phyloP scores from a whole-genome alignment of 92 coral and sea anemone genomes.

The Scolanthus callimorphus region DNA sequence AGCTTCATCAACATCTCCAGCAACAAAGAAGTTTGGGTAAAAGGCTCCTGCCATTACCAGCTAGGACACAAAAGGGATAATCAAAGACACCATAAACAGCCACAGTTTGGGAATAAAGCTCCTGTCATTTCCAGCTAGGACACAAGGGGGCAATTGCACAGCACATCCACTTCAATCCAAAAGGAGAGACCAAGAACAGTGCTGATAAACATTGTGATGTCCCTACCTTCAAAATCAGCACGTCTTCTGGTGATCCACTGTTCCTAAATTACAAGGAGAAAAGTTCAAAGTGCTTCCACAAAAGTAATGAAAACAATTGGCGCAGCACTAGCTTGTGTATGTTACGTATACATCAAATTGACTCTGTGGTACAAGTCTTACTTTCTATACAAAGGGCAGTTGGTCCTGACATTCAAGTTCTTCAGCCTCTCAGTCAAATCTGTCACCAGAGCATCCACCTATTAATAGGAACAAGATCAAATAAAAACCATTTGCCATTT shows the following conservation, averaged over 20 bases:
- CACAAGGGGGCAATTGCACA: too few relatives aligned
- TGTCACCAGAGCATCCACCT: conserved; percentile 83
- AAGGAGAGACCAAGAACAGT: too few relatives aligned
- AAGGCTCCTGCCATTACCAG: conserved; percentile 94
- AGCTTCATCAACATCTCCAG: conserved; percentile 90
- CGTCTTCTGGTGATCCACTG: conserved; percentile 46
- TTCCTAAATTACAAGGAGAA: conserved; percentile 27
- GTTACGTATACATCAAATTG: too few relatives aligned
- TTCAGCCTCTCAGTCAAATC: conserved; percentile 77
- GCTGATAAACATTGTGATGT: neutral
- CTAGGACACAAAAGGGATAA: conserved; percentile 14
- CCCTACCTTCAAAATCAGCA: conserved; percentile 76
- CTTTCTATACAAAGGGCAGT: conserved; percentile 67
- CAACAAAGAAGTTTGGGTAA: conserved; percentile 84
- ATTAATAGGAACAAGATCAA: too few relatives aligned
- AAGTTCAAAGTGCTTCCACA: too few relatives aligned
- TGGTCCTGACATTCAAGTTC: conserved; percentile 66
- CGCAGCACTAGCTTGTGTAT: too few relatives aligned
- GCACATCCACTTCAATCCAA: too few relatives aligned
- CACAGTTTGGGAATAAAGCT: too few relatives aligned
- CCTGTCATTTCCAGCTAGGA: too few relatives aligned
- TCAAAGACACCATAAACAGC: too few relatives aligned
- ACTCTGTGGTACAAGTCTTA: conserved; percentile 27
- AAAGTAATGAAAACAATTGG: too few relatives aligned
- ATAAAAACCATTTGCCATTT: too few relatives aligned